Evolutionary conservation across 2,888 invertebrate species (phyloP), one percentile per base, ranked within the genome.

Genomic region (Agapetus fuscipes): DNA sequence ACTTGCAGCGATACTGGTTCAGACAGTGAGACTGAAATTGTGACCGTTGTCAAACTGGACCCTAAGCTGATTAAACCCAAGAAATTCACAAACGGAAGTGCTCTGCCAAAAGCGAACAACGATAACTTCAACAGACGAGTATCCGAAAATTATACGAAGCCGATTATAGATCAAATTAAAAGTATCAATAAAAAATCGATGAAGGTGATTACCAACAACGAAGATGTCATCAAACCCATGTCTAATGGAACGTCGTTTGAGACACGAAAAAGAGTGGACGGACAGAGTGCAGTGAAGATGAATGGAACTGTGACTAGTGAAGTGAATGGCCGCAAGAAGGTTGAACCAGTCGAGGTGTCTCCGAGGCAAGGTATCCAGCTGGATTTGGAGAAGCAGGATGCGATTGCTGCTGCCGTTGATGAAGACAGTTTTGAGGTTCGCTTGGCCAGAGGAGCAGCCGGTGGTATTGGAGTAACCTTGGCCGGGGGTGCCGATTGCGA

Each of bases 401-500:
- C 9, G 13, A 20, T 17, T 4, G 9, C 20, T 9, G 9, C 20
- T 4, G 33, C 27, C 34, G n/a, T n/a, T n/a, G n/a, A n/a, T n/a
- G n/a, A n/a, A n/a, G n/a, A n/a, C n/a, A n/a, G n/a, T n/a, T n/a
- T n/a, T n/a, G 46, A 40, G 27, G 47, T 67, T 45, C 56, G 60
- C 28, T 54, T 70, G 25, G 59, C 57, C 50, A 60, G 63, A 36
- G 68, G 66, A 26, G 58, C 58, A 45, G 66, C 63, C 32, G 56
- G 85, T 14, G 86, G 84, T 54, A 81, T 91, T 43, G 91, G 91
- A 29, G 82, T 91, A 43, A 88, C 87, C 30, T 66, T 93, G 51
- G 88, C 89, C 35, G 91, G 91, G 41, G 91, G 91, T 35, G 78
- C 80, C 12, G 91, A 93, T 59, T 90, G 89, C 58, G 91, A 91